Conservation (phyloP, 1,140 invertebrate species). For the Vanessa tameamea region DNA sequence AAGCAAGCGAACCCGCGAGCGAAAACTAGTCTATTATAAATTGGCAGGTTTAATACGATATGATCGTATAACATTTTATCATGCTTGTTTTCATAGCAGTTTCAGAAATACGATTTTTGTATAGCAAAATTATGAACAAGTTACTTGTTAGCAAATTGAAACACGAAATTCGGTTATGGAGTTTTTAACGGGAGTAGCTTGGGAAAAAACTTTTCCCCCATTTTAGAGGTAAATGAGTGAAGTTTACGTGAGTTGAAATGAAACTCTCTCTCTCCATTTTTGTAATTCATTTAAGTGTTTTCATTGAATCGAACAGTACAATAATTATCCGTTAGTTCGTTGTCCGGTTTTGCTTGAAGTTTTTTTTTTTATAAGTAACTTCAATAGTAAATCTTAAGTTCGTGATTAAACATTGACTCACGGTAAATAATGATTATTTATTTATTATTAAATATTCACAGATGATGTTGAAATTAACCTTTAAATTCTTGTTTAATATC, state of each 20-base stretch:
- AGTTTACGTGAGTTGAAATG: neutral
- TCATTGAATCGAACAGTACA: neutral
- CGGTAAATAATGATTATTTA: too few species aligned
- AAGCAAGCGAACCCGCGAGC: too few species aligned
- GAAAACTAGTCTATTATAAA: too few species aligned
- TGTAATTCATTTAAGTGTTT: neutral
- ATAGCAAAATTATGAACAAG: neutral
- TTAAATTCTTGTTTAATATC: too few species aligned
- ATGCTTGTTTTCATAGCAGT: neutral
- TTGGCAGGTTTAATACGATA: too few species aligned
- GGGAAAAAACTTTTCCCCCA: neutral
- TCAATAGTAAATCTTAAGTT: too few species aligned
- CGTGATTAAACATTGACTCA: neutral
- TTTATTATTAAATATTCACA: too few species aligned
- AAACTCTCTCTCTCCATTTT: neutral
- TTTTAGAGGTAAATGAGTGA: slow-evolving; percentile 1
- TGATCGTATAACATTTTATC: too few species aligned
- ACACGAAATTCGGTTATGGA: slow-evolving; percentile 6
- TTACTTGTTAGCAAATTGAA: neutral
- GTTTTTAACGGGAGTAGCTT: neutral
- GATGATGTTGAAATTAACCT: too few species aligned
- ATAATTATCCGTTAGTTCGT: too few species aligned
- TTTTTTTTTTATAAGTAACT: too few species aligned
- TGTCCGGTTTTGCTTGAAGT: too few species aligned
- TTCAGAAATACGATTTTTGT: neutral